Percentiles rank a stretch among this genome's conserved stretches.
These are phyloP conservation scores for Nasonia longicornis DNA, from an alignment of 1,140 invertebrate genomes.

Conservation along the genomic window DNA sequence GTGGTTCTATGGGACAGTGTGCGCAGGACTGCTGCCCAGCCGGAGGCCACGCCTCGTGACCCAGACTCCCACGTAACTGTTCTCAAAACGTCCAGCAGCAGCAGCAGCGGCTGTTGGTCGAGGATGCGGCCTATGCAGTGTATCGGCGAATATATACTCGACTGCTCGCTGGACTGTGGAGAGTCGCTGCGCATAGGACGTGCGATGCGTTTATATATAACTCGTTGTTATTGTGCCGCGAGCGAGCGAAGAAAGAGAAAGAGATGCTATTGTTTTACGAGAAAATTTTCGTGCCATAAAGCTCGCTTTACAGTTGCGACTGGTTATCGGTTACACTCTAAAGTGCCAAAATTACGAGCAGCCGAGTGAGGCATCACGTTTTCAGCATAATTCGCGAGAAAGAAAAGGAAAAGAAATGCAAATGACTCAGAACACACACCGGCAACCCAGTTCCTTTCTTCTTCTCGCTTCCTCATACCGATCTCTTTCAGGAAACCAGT, in stretches of 20 bases:
- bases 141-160: not conserved
- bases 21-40: constrained; percentile 53
- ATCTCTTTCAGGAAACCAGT: not conserved
- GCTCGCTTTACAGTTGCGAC: too few relatives aligned
- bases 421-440: not conserved
- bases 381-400: not conserved
- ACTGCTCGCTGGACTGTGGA: not conserved
- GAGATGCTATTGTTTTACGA: not conserved
- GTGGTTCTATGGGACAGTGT: constrained; percentile 67
- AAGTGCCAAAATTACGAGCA: not conserved
- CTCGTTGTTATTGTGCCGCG: not conserved
- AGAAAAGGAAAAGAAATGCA: not conserved
- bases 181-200: not conserved
- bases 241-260: constrained; percentile 20
- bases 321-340: not conserved
- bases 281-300: too few relatives aligned
- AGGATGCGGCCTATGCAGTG: not conserved
- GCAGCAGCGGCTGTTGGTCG: not conserved
- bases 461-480: not conserved
- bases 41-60: constrained; percentile 69
- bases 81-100: constrained; percentile 54
- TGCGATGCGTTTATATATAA: not conserved
- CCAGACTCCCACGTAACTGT: constrained; percentile 70
- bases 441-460: not conserved
- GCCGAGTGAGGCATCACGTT: not conserved